Conservation (phyloP, 2,888 invertebrate genomes). For the Spilosoma lubricipeda region DNA sequence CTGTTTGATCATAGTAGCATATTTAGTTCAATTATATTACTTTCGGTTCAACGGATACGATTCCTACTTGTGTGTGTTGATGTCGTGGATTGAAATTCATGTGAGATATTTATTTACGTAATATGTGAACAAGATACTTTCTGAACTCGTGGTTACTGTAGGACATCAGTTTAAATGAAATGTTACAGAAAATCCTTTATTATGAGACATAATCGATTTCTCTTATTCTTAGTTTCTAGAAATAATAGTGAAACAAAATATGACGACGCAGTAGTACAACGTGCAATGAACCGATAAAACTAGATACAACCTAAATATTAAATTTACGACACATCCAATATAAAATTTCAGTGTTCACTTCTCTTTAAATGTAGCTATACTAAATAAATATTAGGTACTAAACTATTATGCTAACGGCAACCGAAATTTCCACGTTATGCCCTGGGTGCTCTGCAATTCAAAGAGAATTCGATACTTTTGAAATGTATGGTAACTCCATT, state of each 20-base stretch:
- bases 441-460: slow-evolving; percentile 50
- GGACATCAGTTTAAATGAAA: no score
- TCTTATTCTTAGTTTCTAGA: no score
- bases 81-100: no score
- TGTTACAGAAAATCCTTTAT: no score
- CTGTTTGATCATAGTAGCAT: neutral
- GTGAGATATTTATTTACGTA: no score
- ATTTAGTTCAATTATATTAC: neutral
- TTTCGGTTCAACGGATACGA: neutral
- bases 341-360: neutral
- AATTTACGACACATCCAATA: neutral
- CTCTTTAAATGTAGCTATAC: neutral
- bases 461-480: slow-evolving; percentile 53
- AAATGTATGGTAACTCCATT: slow-evolving; percentile 48
- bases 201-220: no score
- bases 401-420: slow-evolving; percentile 18
- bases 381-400: neutral
- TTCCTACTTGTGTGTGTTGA: neutral
- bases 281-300: no score
- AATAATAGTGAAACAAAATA: no score
- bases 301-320: no score
- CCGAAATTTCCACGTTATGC: slow-evolving; percentile 24
- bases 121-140: no score
- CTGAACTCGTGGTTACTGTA: no score
- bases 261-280: no score